Evolutionary conservation across 2,888 invertebrate species (phyloP), one percentile per base, ranked within the genome.

Genomic region (Hemistola chrysoprasaria): DNA sequence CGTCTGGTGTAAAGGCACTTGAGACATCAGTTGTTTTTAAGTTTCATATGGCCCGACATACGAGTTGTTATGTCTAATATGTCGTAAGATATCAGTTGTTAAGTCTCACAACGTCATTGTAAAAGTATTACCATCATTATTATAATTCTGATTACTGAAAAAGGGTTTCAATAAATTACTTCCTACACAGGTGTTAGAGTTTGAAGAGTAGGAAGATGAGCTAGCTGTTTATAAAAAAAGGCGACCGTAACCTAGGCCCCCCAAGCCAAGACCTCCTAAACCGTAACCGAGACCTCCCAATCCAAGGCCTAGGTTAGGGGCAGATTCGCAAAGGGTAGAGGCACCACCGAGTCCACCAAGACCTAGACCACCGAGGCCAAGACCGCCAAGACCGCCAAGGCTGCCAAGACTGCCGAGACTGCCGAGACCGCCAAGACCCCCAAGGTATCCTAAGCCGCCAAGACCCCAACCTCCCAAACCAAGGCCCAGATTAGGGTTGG

Each of bases 151-250:
- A 22, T 38, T 44, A 3, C 24, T 9, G 9, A 30, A 10, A 40
- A 27, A 24, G 27, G 50, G 48, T 4, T 9, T 8, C 1, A 25
- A 6, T 1, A 45, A 45, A 2, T 2, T 8, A 16, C 40, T 47
- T 42, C 50, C 46, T 10, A 40, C 29, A 3, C 25, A 25, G 0
- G 30, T 39, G 8, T 53, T 29, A 8, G 44, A 5, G 24, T 46
- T 2, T 11, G 45, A 25, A 7, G 29, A 8, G 35, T 51, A 4
- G 46, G 21, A 60, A 21, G 56, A 56, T 11, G 59, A 54, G n/a
- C 3, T 59, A 48, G 32, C 36, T 53, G 31, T 51, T 65, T 62
- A 76, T 61, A 74, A 68, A 72, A 73, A 76, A 68, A 63, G 40
- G 26, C 69, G 59, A 5, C 31, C 35, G 3, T 42, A 9, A 6